phyloP scores from a whole-genome alignment of 2,797 vertebrate species.

The Micropoecilia bifurca region DNA sequence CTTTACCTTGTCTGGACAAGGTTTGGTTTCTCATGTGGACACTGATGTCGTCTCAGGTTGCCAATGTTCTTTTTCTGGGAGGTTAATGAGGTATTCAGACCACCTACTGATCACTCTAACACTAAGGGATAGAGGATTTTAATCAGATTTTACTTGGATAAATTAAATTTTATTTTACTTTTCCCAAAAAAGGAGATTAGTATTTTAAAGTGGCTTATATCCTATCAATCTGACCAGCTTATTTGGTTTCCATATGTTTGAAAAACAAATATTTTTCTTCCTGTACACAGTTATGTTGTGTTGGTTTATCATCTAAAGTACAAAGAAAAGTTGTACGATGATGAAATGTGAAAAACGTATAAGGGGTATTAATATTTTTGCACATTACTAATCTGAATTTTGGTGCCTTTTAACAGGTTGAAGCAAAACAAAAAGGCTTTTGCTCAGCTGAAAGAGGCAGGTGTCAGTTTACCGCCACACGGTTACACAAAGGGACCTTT shows the following conservation, averaged over 20 bases:
- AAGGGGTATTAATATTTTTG: not conserved
- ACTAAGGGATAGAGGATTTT: conserved; percentile 5
- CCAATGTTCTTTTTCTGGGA: conserved; percentile 40
- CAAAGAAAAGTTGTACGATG: not conserved
- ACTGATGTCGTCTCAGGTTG: conserved; percentile 58
- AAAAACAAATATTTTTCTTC: not conserved
- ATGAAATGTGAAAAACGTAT: not conserved
- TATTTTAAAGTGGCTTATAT: not conserved
- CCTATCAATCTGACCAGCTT: not conserved
- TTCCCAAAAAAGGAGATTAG: not conserved
- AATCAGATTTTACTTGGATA: not conserved
- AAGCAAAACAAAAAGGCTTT: conserved; percentile 65
- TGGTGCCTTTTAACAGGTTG: conserved; percentile 28
- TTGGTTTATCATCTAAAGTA: not conserved
- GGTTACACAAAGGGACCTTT: conserved; percentile 66
- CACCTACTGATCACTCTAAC: conserved; percentile 21
- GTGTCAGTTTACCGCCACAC: conserved; percentile 68
- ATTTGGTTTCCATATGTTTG: not conserved
- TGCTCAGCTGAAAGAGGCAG: conserved; percentile 66
- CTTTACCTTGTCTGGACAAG: conserved; percentile 51
- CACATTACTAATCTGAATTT: conserved; percentile 41
- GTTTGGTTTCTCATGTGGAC: conserved; percentile 64
- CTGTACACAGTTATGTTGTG: not conserved
- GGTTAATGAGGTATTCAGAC: conserved; percentile 41
- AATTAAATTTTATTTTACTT: not conserved